These are phyloP conservation scores for Cinara cedri DNA, from an alignment of 2,888 invertebrate genomes.

Conservation along the genomic window DNA sequence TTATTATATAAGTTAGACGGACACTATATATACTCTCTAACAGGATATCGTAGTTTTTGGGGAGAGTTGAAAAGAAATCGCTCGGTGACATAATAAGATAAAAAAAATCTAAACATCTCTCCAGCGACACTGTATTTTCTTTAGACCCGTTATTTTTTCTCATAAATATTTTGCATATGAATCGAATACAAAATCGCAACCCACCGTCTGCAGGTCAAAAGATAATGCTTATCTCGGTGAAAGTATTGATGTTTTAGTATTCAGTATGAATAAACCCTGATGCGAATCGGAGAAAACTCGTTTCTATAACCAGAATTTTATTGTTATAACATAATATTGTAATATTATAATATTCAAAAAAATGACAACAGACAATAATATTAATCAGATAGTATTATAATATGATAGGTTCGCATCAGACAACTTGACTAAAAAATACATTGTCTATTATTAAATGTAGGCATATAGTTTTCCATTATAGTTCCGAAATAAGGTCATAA, in stretches of 20 bases:
- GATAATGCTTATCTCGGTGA: constrained; percentile 17
- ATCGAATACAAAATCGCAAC: constrained; percentile 46
- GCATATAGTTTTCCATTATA: too few relatives aligned
- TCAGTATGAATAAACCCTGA: not conserved
- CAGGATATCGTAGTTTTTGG: not conserved
- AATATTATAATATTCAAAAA: too few relatives aligned
- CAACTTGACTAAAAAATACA: too few relatives aligned
- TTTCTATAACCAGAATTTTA: not conserved
- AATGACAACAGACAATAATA: too few relatives aligned
- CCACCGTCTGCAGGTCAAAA: constrained; percentile 34
- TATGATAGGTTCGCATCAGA: too few relatives aligned
- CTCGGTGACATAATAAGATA: not conserved
- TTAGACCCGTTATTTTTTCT: constrained; percentile 30
- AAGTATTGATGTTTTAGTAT: constrained; percentile 42
- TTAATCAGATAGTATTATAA: too few relatives aligned
- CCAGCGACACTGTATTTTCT: constrained; percentile 19
- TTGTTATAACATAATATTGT: too few relatives aligned
- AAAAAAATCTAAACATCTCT: constrained; percentile 33
- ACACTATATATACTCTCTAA: not conserved
- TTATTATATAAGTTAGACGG: not conserved
- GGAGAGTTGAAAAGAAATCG: constrained; percentile 17
- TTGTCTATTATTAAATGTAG: too few relatives aligned
- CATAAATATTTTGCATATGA: not conserved
- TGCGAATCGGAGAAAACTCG: not conserved
- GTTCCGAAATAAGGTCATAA: too few relatives aligned